These are phyloP conservation scores for Caenorhabditis sulstoni DNA, from an alignment of 2,888 invertebrate genomes.

Conservation along the genomic window DNA sequence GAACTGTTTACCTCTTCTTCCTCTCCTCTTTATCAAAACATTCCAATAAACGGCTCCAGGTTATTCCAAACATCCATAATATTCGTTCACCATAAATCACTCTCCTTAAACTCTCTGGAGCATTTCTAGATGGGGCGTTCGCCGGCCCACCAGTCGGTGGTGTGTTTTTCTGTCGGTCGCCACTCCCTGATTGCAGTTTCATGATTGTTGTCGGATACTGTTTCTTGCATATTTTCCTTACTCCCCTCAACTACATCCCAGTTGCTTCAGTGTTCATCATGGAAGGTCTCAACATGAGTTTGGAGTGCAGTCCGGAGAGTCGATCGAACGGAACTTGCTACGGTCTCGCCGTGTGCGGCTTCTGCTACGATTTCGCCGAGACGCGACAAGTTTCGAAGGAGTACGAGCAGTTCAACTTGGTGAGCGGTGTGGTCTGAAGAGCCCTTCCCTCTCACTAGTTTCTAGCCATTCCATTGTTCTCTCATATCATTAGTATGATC, in stretches of 20 bases:
- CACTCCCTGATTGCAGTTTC: neutral
- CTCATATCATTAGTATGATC: neutral
- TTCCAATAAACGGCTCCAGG: neutral
- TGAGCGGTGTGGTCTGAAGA: slow-evolving; percentile 29
- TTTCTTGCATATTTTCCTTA: no score
- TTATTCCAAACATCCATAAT: neutral
- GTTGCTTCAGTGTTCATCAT: neutral
- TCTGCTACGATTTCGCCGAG: slow-evolving; percentile 74
- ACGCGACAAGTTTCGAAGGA: slow-evolving; percentile 63
- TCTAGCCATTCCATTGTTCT: no score
- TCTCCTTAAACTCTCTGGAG: slow-evolving; percentile 5
- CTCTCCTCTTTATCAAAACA: neutral
- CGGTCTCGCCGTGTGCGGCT: slow-evolving; percentile 74
- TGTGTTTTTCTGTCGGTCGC: neutral
- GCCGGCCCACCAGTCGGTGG: neutral
- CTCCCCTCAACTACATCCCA: neutral
- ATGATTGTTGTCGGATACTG: no score
- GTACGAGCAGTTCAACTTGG: slow-evolving; percentile 75
- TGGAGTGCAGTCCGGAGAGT: slow-evolving; percentile 55
- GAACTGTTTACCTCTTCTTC: no score
- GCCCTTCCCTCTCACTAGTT: no score
- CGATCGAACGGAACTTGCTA: slow-evolving; percentile 66
- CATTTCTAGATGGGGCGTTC: no score
- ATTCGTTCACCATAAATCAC: slow-evolving; percentile 9
- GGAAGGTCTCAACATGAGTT: slow-evolving; percentile 41